Conservation (phyloP, 2,113 vertebrate genomes). For the Ophthalmolycus amberensis region DNA sequence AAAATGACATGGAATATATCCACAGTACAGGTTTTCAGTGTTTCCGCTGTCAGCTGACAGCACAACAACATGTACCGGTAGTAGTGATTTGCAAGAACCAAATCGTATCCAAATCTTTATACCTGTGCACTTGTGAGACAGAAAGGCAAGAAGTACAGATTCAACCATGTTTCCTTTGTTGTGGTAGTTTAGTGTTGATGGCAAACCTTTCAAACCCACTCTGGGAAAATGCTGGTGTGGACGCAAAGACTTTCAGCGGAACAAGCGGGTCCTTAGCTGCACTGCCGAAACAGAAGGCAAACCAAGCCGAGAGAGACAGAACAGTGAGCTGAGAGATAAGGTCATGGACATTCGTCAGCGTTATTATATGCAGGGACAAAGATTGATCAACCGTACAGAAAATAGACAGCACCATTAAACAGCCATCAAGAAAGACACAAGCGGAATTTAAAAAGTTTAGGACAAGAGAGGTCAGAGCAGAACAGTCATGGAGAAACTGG, state of each 20-base stretch:
- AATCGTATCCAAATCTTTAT: background rate
- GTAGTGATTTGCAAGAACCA: background rate
- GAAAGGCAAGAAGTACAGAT: background rate
- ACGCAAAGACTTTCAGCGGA: background rate
- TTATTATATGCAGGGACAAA: slow-evolving; percentile 15
- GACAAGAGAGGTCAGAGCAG: slow-evolving; percentile 15
- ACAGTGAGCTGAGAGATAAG: slow-evolving; percentile 28
- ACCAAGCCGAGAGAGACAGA: background rate
- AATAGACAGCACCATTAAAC: slow-evolving; percentile 12
- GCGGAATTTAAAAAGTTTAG: slow-evolving; percentile 14
- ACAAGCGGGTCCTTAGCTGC: background rate
- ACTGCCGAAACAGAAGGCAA: background rate
- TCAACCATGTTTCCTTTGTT: background rate
- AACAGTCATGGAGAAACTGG: background rate
- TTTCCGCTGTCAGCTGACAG: background rate
- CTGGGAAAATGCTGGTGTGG: background rate
- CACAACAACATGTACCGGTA: background rate
- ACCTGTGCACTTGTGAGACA: background rate
- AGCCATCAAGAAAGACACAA: background rate
- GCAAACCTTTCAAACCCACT: background rate
- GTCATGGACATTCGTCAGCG: slow-evolving; percentile 17
- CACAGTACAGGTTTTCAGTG: background rate
- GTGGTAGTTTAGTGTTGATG: background rate
- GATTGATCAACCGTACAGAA: slow-evolving; percentile 19
- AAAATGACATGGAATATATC: background rate